Evolutionary conservation across 2,797 vertebrate genomes (phyloP).

Genomic region (Anabas testudineus): DNA sequence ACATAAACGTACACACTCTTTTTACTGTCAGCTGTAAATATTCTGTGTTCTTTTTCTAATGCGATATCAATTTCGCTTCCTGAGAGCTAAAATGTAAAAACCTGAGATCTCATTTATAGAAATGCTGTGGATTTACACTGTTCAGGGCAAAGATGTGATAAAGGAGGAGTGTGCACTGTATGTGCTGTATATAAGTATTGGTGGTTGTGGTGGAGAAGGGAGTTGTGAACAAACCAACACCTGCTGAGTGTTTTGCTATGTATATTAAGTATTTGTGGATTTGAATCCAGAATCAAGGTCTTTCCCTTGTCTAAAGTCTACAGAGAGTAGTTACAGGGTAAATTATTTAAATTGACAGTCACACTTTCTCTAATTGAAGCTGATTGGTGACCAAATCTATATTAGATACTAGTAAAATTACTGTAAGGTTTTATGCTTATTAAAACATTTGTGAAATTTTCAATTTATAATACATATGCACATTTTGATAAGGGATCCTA

Average conservation of each 20-base stretch:
- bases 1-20: slow-evolving; percentile 58
- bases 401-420: slow-evolving; percentile 5
- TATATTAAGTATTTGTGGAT: slow-evolving; percentile 35
- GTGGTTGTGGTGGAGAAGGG: slow-evolving; percentile 21
- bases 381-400: slow-evolving; percentile 16
- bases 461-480: slow-evolving; percentile 53
- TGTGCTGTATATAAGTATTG: slow-evolving; percentile 12
- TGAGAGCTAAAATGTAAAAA: slow-evolving; percentile 41
- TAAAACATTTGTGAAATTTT: slow-evolving; percentile 24
- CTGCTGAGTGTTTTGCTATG: slow-evolving; percentile 34
- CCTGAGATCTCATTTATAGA: slow-evolving; percentile 32
- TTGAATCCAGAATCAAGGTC: slow-evolving; percentile 33
- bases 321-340: background rate
- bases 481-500: slow-evolving; percentile 41
- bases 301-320: slow-evolving; percentile 25
- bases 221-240: slow-evolving; percentile 38
- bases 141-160: slow-evolving; percentile 23
- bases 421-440: slow-evolving; percentile 20
- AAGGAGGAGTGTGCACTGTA: background rate
- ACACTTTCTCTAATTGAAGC: slow-evolving; percentile 15
- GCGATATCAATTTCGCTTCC: slow-evolving; percentile 33
- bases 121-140: slow-evolving; percentile 27
- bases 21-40: slow-evolving; percentile 78
- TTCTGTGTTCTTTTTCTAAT: slow-evolving; percentile 51
- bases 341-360: slow-evolving; percentile 19